Percentiles rank a stretch among this genome's conserved stretches.
Evolutionary conservation across 2,888 invertebrate genomes (phyloP).

Genomic region (Noctua janthina): DNA sequence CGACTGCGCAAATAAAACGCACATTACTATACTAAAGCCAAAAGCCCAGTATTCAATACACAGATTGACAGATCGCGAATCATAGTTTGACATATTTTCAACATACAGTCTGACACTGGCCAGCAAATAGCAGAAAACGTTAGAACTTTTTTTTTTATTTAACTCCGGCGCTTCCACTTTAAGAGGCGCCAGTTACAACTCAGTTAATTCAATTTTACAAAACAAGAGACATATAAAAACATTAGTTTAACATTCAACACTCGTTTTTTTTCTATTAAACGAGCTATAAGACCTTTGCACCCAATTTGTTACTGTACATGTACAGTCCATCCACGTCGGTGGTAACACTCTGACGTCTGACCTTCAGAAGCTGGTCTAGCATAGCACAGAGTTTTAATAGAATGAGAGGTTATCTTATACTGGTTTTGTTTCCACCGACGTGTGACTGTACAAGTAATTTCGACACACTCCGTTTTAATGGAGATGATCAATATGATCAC

Average conservation of each 20-base stretch:
- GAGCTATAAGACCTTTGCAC: slow-evolving; percentile 29
- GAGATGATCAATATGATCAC: slow-evolving; percentile 30
- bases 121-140: no score
- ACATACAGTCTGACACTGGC: no score
- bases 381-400: neutral
- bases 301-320: slow-evolving; percentile 17
- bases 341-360: neutral
- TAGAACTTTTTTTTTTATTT: no score
- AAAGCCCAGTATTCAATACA: neutral
- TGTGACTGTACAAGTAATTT: neutral
- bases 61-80: no score
- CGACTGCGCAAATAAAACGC: no score
- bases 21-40: neutral
- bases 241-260: slow-evolving; percentile 9
- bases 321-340: neutral
- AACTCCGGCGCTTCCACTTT: no score
- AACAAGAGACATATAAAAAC: neutral
- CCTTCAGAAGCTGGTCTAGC: neutral
- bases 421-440: no score
- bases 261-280: slow-evolving; percentile 15
- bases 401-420: neutral
- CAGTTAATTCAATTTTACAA: neutral
- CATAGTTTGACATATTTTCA: no score
- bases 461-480: neutral
- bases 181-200: neutral